Conservation (phyloP, 1,140 invertebrate genomes). For the Archivesica marissinica region DNA sequence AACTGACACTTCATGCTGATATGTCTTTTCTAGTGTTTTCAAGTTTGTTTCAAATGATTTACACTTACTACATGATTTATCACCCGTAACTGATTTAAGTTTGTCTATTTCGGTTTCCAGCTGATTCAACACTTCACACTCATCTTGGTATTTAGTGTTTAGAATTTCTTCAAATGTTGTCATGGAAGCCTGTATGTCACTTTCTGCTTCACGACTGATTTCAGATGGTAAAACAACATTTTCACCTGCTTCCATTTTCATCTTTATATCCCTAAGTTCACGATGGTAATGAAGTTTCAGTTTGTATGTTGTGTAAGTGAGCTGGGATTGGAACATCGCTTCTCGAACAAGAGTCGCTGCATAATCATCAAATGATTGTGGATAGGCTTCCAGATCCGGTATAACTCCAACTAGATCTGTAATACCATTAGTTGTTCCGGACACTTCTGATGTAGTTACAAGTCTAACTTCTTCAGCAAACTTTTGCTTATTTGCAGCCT, state of each 20-base stretch:
- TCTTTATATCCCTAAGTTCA: constrained; percentile 73
- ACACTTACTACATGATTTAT: constrained; percentile 60
- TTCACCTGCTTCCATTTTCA: constrained; percentile 68
- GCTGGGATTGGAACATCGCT: constrained; percentile 76
- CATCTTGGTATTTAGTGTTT: constrained; percentile 79
- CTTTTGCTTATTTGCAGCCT: constrained; percentile 75
- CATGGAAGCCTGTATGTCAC: constrained; percentile 73
- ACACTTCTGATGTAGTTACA: constrained; percentile 17
- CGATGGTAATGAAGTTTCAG: constrained; percentile 75
- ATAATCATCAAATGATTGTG: constrained; percentile 68
- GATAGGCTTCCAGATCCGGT: constrained; percentile 66
- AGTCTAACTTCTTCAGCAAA: constrained; percentile 67
- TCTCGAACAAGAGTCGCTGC: constrained; percentile 73
- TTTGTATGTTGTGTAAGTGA: constrained; percentile 79
- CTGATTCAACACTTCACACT: constrained; percentile 76
- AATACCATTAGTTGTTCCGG: constrained; percentile 26
- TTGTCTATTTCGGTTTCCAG: constrained; percentile 71
- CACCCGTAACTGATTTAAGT: constrained; percentile 63
- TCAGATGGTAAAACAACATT: constrained; percentile 65
- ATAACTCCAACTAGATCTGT: constrained; percentile 64
- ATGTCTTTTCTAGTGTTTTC: constrained; percentile 73
- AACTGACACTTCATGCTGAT: constrained; percentile 75
- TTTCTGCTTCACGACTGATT: constrained; percentile 71
- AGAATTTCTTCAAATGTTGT: constrained; percentile 77
- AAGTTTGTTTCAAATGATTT: constrained; percentile 71